phyloP scores from a whole-genome alignment of 2,888 invertebrate species.

The Drosophila recens region DNA sequence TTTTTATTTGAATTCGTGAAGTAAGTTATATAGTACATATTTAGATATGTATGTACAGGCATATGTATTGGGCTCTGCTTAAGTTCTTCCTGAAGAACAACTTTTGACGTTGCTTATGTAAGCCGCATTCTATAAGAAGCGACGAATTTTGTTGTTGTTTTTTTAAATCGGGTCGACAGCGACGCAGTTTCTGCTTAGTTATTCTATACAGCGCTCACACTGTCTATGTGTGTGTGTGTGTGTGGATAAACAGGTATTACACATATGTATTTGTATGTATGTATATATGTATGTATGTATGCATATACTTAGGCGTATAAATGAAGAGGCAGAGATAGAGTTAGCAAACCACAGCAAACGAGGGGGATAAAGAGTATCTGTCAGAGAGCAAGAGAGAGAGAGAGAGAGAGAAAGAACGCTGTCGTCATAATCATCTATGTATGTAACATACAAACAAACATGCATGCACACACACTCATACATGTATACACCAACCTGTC shows the following conservation, averaged over 20 bases:
- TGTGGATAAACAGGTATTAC: conserved; percentile 54
- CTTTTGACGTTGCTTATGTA: conserved; percentile 18
- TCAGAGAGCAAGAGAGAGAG: background rate
- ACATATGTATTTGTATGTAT: conserved; percentile 32
- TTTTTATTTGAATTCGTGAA: conserved; percentile 8
- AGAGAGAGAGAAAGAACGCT: conserved; percentile 1
- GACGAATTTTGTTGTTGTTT: conserved; percentile 30
- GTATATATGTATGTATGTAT: conserved; percentile 25
- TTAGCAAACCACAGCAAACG: conserved; percentile 17
- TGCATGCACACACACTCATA: background rate
- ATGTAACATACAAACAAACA: conserved; percentile 10
- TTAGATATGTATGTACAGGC: too few species aligned
- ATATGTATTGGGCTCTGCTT: background rate
- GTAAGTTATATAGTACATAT: background rate
- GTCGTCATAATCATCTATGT: conserved; percentile 27
- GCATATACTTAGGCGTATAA: conserved; percentile 17
- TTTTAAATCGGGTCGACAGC: conserved; percentile 69
- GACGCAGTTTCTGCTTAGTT: conserved; percentile 61
- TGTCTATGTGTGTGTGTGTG: conserved; percentile 19
- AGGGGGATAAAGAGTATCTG: conserved; percentile 3
- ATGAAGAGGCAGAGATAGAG: conserved; percentile 6
- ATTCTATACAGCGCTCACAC: conserved; percentile 57
- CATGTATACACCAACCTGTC: conserved; percentile 38
- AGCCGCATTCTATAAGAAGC: background rate
- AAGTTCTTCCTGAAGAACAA: conserved; percentile 31